phyloP scores from a whole-genome alignment of 2,797 vertebrate genomes.

The Phalanger gymnotis region DNA sequence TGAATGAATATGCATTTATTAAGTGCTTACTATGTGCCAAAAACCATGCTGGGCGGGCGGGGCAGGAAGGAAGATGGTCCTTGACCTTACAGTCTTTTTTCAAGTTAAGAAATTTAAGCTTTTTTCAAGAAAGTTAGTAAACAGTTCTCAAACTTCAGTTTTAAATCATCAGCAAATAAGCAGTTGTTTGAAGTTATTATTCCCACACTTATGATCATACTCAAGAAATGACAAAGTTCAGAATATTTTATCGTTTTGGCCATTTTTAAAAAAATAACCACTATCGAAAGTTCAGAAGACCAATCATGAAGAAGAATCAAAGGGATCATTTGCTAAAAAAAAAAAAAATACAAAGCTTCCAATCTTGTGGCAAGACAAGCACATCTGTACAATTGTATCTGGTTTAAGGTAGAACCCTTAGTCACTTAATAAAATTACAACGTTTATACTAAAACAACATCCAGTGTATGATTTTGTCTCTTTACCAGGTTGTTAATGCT shows the following conservation, averaged over 20 bases:
- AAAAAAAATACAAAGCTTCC: neutral
- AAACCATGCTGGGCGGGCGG: neutral
- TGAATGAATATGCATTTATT: neutral
- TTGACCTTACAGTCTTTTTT: neutral
- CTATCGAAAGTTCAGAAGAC: neutral
- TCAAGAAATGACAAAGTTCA: neutral
- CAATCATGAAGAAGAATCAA: neutral
- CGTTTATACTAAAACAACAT: neutral
- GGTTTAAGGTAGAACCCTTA: neutral
- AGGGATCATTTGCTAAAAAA: neutral
- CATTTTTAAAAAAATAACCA: neutral
- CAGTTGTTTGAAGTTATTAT: neutral
- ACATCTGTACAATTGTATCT: neutral
- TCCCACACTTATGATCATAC: neutral
- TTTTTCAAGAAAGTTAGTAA: neutral
- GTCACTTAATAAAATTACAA: neutral
- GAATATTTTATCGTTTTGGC: neutral
- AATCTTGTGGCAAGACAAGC: neutral
- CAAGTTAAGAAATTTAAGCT: neutral
- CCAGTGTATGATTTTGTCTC: neutral
- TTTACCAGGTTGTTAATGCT: neutral
- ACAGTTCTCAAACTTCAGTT: neutral
- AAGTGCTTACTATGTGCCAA: neutral
- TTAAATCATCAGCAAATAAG: neutral
- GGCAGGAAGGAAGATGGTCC: neutral